Conservation (phyloP, 2,797 vertebrate species). For the Alca torda region DNA sequence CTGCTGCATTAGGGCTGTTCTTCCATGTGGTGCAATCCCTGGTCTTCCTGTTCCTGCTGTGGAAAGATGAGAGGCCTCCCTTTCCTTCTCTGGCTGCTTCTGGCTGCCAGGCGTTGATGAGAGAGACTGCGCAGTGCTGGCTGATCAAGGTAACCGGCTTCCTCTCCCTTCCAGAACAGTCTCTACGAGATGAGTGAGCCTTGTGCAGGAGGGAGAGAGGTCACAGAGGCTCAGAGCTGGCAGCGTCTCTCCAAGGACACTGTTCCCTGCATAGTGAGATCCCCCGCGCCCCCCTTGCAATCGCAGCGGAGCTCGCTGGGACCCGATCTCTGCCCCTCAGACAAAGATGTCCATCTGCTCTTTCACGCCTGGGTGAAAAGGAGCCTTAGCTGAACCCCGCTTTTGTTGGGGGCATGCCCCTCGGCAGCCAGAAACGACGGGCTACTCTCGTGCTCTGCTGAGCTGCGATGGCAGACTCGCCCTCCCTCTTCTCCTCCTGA, state of each 20-base stretch:
- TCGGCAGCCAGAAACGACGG: background rate
- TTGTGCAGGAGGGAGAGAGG: background rate
- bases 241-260: background rate
- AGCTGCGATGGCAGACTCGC: background rate
- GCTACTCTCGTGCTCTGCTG: background rate
- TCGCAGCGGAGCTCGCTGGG: background rate
- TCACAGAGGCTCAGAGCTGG: background rate
- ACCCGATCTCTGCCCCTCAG: background rate
- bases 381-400: background rate
- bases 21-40: constrained; percentile 58
- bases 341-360: background rate
- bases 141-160: constrained; percentile 4
- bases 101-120: constrained; percentile 30
- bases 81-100: constrained; percentile 17
- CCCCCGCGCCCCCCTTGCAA: background rate
- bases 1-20: constrained; percentile 23
- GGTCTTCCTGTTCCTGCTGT: constrained; percentile 63
- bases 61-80: constrained; percentile 53
- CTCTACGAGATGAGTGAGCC: background rate
- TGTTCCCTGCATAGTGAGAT: background rate
- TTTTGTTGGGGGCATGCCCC: background rate
- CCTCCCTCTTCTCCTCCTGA: background rate
- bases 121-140: constrained; percentile 19
- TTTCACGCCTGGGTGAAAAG: rapidly evolving
- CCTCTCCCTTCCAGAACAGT: constrained; percentile 42